phyloP scores from a whole-genome alignment of 1,140 invertebrate species.

The Procambarus clarkii region DNA sequence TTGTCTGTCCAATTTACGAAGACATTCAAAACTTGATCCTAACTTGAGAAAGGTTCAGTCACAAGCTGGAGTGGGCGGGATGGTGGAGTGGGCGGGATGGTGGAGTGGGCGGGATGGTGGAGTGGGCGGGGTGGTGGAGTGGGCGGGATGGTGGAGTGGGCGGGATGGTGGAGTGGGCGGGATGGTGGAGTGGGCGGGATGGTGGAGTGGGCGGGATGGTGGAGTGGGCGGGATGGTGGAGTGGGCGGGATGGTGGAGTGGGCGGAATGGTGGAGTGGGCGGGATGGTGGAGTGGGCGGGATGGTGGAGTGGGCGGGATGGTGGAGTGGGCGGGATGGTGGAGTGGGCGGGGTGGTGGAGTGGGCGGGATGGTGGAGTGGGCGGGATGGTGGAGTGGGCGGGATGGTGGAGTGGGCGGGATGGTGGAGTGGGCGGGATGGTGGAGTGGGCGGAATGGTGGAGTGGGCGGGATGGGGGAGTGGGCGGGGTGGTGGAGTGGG shows the following conservation, averaged over 20 bases:
- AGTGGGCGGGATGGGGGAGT: too few species aligned
- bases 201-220: not conserved
- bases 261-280: not conserved
- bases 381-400: too few species aligned
- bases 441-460: too few species aligned
- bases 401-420: too few species aligned
- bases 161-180: not conserved
- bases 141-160: not conserved
- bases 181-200: too few species aligned
- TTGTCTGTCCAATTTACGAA: slow-evolving; percentile 13
- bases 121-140: not conserved
- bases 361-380: not conserved
- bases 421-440: too few species aligned
- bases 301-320: not conserved
- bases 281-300: not conserved
- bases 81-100: not conserved
- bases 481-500: too few species aligned
- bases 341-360: not conserved
- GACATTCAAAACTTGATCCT: slow-evolving; percentile 34
- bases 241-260: not conserved
- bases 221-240: not conserved
- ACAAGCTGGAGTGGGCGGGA: not conserved
- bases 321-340: not conserved
- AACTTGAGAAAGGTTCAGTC: not conserved
- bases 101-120: not conserved